Evolutionary conservation across 1,140 invertebrate species (phyloP).

Genomic region (Melipona quadrifasciata): DNA sequence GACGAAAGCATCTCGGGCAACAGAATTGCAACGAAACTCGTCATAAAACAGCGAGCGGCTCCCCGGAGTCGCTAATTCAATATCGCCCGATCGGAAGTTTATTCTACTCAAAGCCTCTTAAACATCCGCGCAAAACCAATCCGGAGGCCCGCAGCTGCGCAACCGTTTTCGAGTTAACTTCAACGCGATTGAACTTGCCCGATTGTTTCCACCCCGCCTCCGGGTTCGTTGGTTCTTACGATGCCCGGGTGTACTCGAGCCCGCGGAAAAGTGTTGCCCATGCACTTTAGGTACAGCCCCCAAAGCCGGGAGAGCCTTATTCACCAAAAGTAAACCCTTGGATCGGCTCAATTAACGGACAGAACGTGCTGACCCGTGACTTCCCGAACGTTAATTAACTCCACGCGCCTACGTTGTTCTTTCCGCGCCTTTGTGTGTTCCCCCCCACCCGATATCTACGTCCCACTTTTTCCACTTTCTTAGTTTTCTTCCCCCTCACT

Average conservation of each 20-base stretch:
- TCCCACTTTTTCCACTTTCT: not conserved
- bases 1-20: too few species aligned
- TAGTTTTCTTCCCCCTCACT: not conserved
- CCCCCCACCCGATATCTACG: not conserved
- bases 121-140: conserved; percentile 19
- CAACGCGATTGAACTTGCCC: conserved; percentile 42
- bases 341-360: conserved; percentile 68
- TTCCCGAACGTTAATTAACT: conserved; percentile 65
- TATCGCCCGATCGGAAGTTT: conserved; percentile 15
- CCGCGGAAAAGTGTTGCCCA: conserved; percentile 10
- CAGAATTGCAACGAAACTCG: not conserved
- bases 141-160: not conserved
- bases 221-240: conserved; percentile 33
- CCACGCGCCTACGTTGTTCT: conserved; percentile 14
- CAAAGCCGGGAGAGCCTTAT: not conserved
- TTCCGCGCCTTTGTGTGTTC: not conserved
- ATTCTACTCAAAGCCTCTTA: conserved; percentile 13
- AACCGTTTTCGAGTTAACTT: conserved; percentile 4
- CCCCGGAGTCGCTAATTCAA: not conserved
- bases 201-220: conserved; percentile 7
- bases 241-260: not conserved
- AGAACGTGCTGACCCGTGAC: conserved; percentile 60
- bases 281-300: not conserved
- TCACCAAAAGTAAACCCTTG: conserved; percentile 21
- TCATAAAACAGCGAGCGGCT: not conserved